Base-by-base conservation (phyloP, 2,113 vertebrate species). In the Nymphicus hollandicus region DNA sequence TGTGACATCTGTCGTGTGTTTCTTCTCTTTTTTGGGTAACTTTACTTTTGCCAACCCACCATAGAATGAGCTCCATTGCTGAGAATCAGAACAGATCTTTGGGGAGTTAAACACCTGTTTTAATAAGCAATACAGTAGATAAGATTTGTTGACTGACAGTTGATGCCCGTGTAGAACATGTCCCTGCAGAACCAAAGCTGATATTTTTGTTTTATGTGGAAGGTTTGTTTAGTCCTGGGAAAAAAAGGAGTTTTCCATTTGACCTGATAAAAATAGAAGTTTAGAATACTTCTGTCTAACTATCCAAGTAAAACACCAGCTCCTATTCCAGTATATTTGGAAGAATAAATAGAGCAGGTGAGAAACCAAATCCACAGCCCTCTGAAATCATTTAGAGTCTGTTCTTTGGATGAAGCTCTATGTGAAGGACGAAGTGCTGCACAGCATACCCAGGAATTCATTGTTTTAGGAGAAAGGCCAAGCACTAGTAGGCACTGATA, bases 401-500 rank as follows among this genome's bases (percentile, higher is more conserved):
- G 58, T 89, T 88, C 80, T 86, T 86, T 94, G 95, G 83, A 95
- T 70, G 61, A 85, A 86, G 35, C 63, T 93, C 65, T 50, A 5
- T 35, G 37, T 33, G n/a, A 92, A 84, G 52, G 86, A 84, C 0
- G 0, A 94, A 69, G 44, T 61, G 86, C 73, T 79, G 47, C 43
- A 77, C 46, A 68, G 53, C 44, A 66, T 85, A 93, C 77, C 37
- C 77, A 94, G 80, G 80, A 93, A 91, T 92, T 94, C 73, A 94
- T 89, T 94, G 91, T 82, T 93, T 96, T 88, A 96, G 95, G 95
- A 96, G 90, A 89, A 96, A 93, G 86, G 93, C 80, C 96, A 96
- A 93, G 46, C 56, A 33, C 91, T 73, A 86, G 91, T 91, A 91
- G 90, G 65, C 91, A 87, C 73, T 76, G 93, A 86, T 93, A 94